Percentiles rank a stretch among this genome's conserved stretches.
phyloP scores from a whole-genome alignment of 2,113 vertebrate species.

The Salvelinus namaycush region DNA sequence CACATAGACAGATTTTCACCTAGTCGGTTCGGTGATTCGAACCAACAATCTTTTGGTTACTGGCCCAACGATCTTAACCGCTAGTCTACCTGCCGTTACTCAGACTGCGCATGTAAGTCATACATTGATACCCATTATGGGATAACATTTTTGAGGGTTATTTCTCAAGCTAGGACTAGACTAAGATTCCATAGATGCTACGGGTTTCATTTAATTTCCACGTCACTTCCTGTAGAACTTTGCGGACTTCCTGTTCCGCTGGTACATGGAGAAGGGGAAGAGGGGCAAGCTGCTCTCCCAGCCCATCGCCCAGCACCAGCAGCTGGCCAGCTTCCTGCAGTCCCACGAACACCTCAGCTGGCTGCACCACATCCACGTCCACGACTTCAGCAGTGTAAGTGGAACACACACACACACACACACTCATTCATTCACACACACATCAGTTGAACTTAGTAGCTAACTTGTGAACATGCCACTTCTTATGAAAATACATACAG shows the following conservation, averaged over 20 bases:
- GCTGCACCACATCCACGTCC: constrained; percentile 91
- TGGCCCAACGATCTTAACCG: too few species aligned
- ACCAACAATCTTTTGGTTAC: too few species aligned
- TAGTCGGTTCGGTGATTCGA: too few species aligned
- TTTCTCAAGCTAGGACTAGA: too few species aligned
- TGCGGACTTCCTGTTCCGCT: constrained; percentile 96
- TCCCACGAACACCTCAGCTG: constrained; percentile 96
- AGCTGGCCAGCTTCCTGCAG: constrained; percentile 90
- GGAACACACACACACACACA: neutral
- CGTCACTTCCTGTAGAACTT: constrained; percentile 81
- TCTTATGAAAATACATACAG: neutral
- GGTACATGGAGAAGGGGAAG: constrained; percentile 98
- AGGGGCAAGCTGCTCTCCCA: constrained; percentile 92
- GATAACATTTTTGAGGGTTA: too few species aligned
- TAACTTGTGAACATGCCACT: neutral
- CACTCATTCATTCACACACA: constrained; percentile 58
- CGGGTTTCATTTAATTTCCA: too few species aligned
- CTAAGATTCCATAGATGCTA: too few species aligned
- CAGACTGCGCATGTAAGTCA: too few species aligned
- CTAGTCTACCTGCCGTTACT: too few species aligned
- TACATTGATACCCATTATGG: too few species aligned
- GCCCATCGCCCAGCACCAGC: constrained; percentile 89
- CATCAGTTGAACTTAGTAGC: constrained; percentile 26
- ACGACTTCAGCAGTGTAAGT: constrained; percentile 86
- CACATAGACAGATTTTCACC: too few species aligned